Base-by-base conservation (phyloP, 2,113 vertebrate species). In the human (Homo sapiens) region DNA sequence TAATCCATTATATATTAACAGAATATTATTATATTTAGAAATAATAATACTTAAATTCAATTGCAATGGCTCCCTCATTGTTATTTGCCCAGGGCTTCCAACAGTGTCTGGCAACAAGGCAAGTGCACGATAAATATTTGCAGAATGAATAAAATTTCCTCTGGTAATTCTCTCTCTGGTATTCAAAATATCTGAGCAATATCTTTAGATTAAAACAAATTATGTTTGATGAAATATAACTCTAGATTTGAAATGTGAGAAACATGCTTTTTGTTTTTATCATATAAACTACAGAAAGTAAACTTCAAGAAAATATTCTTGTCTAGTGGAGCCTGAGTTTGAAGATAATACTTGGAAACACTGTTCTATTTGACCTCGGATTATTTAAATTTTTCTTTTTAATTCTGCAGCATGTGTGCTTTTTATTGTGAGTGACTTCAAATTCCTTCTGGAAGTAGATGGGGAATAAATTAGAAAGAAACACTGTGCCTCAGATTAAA, bases 371-470 rank as follows among this genome's bases (percentile, higher is more conserved):
- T 93, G 83, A 95, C 90, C 95, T 96, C 87, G 64, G 72, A 79
- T 57, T 90, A 72, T 92, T 97, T 92, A 93, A 57, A 82, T 76
- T 90, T 89, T 95, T 79, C 79, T 95, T 90, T 76, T 91, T 85
- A 90, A 97, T 96, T 87, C 82, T 43, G 32, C n/a, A 20, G 70
- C 76, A 85, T 57, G 80, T 75, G 76, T 57, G 35, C 55, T 87
- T 89, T 90, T 76, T 66, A 86, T 43, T 80, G 55, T 90, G 52
- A 61, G 90, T 89, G 90, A 95, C 64, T 88, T 94, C 80, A 57
- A 61, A 66, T 85, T 92, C 88, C 80, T 95, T 76, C 55, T 87
- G 70, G 66, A 88, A 70, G 72, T 55, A 83, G 25, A 73, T 11
- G 61, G 70, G 72, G 23, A 95, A 84, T 90, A 94, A 84, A 88